Base-by-base conservation (phyloP, 2,888 invertebrate genomes). In the Pollenia griseotomentosa region DNA sequence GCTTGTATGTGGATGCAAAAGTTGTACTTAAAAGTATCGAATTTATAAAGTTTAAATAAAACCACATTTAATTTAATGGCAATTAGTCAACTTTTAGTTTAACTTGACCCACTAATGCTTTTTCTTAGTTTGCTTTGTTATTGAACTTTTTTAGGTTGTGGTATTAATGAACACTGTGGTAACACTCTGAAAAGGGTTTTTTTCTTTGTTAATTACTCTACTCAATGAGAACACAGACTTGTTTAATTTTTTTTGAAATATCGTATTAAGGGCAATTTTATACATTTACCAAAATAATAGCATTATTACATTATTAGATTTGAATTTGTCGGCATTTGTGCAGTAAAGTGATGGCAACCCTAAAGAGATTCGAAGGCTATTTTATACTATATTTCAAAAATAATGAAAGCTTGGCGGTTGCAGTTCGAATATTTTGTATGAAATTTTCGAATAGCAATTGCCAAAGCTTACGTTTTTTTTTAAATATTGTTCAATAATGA, bases 81-180 rank as follows among this genome's bases (percentile, higher is more conserved):
- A 68, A 61, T 40, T 55, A 53, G 44, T 73, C 66, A 73, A 71
- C 5, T 42, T 44, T 83, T 57, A 44, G 55, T 66, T 83, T 14
- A 83, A 83, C 83, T 78, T 83, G 83, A 83, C 83, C 78, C 57
- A 83, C 48, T 66, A 61, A 46, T 33, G 23, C 1, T 12, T 7
- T 14, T 3, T 48, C 23, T 33, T 40, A 51, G 40, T 19, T 42
- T 40, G 9, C 40, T 59, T 33, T 16, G 33, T 40, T 33, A 23
- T 55, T 53, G 14, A n/a, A 16, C 5, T 74, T 16, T 33, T 23
- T 14, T 19, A 16, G 11, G 8, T 70, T 51, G 44, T 19, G 33
- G 33, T 40, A 59, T 48, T 33, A 19, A n/a, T 46, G 9, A 19
- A 23, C 23, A 46, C 12, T 66, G 11, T 44, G 55, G 63, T 12